These are phyloP conservation scores for Scartelaos histophorus DNA, from an alignment of 2,113 vertebrate genomes.

Conservation along the genomic window DNA sequence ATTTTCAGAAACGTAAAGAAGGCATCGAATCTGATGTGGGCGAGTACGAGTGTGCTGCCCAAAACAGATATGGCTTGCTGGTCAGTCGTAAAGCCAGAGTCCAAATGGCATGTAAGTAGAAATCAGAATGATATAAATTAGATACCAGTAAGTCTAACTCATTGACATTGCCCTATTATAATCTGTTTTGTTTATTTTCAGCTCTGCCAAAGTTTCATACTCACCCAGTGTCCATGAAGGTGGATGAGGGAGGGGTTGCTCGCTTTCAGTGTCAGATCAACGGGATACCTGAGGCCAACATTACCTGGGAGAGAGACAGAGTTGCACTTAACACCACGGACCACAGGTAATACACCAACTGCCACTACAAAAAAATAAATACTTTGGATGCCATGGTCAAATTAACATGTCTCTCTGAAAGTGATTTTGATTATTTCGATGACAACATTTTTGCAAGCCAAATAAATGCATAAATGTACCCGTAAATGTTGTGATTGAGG, in stretches of 20 bases:
- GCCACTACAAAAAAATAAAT: background rate
- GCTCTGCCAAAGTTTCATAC: constrained; percentile 76
- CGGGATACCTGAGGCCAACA: constrained; percentile 76
- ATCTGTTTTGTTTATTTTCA: constrained; percentile 4
- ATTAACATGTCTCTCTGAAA: too few species aligned
- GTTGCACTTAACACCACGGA: constrained; percentile 45
- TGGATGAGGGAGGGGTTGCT: constrained; percentile 69
- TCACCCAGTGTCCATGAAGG: constrained; percentile 68
- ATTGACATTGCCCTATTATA: background rate
- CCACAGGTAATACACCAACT: constrained; percentile 40
- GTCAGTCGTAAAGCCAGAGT: constrained; percentile 76
- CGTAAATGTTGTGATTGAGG: too few species aligned
- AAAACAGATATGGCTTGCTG: constrained; percentile 72
- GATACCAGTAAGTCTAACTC: background rate
- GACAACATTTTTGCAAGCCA: too few species aligned
- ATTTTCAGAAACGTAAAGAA: constrained; percentile 63
- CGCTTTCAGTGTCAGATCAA: constrained; percentile 72
- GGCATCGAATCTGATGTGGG: constrained; percentile 60
- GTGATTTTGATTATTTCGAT: too few species aligned
- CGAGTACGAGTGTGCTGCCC: constrained; percentile 74
- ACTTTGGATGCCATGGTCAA: too few species aligned
- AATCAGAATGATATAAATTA: background rate
- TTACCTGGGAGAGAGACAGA: constrained; percentile 76
- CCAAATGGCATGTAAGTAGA: constrained; percentile 76
- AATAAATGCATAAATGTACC: too few species aligned